Base-by-base conservation (phyloP, 2,113 vertebrate species). In the Phodopus roborovskii region DNA sequence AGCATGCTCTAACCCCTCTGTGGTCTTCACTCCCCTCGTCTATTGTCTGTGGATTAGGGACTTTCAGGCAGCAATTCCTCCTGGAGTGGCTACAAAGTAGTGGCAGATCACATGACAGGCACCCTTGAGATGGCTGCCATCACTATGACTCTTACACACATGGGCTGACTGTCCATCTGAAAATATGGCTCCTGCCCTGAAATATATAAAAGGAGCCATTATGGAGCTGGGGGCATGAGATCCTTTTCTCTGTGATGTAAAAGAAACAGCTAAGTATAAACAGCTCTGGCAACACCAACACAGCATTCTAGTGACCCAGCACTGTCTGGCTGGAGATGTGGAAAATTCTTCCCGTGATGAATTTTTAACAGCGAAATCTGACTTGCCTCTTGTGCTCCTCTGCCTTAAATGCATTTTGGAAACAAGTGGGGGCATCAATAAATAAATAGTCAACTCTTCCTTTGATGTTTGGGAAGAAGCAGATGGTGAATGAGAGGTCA, bases 311-410 rank as follows among this genome's bases (percentile, higher is more conserved):
- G 73, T 56, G 83, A 87, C 79, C 19, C 20, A 53, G 75, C 20
- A 17, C 33, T 82, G 66, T 78, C 90, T 96, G 84, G 84, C 94
- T 83, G 81, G 93, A 94, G 92, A 94, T 89, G 30, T 4, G 88
- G 96, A 95, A 96, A 97, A 86, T 87, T 96, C 97, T 97, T 64
- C n/a, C 22, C 45, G 66, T 87, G 42, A 97, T 97, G 56, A 96
- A 96, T 96, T 96, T 97, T 97, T 96, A 97, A 96, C 94, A 92
- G 24, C 96, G 95, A 97, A 97, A 97, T 97, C 94, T 83, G 97
- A 95, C 95, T 97, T 97, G 92, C 70, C 64, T 85, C 83, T 90
- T 93, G 56, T 73, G 70, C 62, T 91, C 62, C 19, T 3, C 15
- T n/a, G 56, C 88, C 84, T 92, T 94, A 95, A 95, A 94, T 86